These are phyloP conservation scores for Scopus umbretta DNA, from an alignment of 2,113 vertebrate genomes.

Conservation along the genomic window DNA sequence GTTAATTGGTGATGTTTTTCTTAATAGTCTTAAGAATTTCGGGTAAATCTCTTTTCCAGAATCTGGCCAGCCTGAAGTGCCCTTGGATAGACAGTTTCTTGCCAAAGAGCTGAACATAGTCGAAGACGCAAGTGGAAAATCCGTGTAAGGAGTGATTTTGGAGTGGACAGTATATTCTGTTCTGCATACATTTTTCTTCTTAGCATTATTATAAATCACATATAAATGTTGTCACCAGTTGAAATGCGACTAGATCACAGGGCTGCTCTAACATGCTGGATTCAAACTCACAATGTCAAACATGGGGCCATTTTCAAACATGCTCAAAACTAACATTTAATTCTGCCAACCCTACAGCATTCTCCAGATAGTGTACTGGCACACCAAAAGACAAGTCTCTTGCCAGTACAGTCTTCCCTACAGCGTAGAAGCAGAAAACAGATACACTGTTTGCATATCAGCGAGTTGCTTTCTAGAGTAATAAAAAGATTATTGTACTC, in stretches of 20 bases:
- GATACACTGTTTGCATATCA: background rate
- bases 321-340: background rate
- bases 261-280: background rate
- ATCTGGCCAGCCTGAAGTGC: slow-evolving; percentile 85
- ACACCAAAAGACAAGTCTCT: background rate
- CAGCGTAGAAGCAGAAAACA: background rate
- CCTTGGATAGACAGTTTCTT: slow-evolving; percentile 90
- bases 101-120: slow-evolving; percentile 83
- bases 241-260: background rate
- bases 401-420: background rate
- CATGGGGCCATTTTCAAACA: background rate
- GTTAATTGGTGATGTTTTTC: background rate
- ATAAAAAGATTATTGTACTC: background rate
- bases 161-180: background rate
- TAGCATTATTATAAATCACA: background rate
- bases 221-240: background rate
- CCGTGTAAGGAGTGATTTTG: slow-evolving; percentile 79
- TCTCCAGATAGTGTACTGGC: background rate
- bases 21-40: background rate
- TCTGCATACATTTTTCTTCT: background rate
- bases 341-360: background rate
- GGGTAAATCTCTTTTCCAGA: slow-evolving; percentile 73
- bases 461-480: background rate
- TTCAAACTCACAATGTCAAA: background rate
- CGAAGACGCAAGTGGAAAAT: slow-evolving; percentile 81